Conservation (phyloP, 2,888 invertebrate genomes). For the Asteroscopus sphinx region DNA sequence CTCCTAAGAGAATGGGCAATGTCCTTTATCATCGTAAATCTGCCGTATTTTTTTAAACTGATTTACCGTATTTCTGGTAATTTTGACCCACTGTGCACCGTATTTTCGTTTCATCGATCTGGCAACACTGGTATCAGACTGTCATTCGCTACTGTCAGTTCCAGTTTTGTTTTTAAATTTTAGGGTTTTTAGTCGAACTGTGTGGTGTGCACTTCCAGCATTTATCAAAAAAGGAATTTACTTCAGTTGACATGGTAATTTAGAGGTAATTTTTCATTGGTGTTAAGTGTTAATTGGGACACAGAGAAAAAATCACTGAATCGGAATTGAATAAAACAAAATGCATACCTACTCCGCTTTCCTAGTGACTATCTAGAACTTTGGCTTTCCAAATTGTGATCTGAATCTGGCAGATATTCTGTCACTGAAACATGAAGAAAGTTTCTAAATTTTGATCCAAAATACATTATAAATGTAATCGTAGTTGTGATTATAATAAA, state of each 20-base stretch:
- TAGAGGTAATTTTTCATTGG: constrained; percentile 1
- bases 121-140: too few relatives aligned
- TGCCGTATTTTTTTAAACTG: too few relatives aligned
- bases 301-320: too few relatives aligned
- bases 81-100: too few relatives aligned
- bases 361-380: too few relatives aligned
- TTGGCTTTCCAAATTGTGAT: constrained; percentile 27
- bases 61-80: too few relatives aligned
- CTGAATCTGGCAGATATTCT: constrained; percentile 18
- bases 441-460: constrained; percentile 30
- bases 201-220: constrained; percentile 36
- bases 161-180: constrained; percentile 35
- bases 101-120: too few relatives aligned
- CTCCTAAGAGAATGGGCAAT: too few relatives aligned
- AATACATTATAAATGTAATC: constrained; percentile 21
- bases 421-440: constrained; percentile 25
- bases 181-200: constrained; percentile 41
- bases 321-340: constrained; percentile 18
- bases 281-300: constrained; percentile 2
- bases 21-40: too few relatives aligned
- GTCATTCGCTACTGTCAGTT: constrained; percentile 9
- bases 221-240: constrained; percentile 30
- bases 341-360: too few relatives aligned
- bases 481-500: constrained; percentile 2
- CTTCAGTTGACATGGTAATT: constrained; percentile 55